A percentile compares a stretch with the other conserved stretches of the same genome.
Conservation (phyloP, 2,797 vertebrate genomes). For the Mycteria americana region DNA sequence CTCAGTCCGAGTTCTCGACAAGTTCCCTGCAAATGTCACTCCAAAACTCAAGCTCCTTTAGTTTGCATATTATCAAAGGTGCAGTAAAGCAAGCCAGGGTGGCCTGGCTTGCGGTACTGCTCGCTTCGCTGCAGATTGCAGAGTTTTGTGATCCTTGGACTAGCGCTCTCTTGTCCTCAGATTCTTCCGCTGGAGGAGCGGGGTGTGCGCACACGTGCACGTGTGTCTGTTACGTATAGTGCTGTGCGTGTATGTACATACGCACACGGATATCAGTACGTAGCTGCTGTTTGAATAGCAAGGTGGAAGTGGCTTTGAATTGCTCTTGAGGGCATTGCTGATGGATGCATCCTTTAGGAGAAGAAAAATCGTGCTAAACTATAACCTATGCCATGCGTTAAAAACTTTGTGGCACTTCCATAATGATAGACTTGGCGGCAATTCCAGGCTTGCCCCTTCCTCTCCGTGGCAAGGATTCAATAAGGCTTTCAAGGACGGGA, state of each 20-base stretch:
- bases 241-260: not conserved
- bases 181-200: not conserved
- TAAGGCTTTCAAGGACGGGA: not conserved
- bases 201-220: not conserved
- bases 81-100: not conserved
- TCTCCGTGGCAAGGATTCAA: not conserved
- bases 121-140: not conserved
- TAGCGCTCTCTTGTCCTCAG: not conserved
- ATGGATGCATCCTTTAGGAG: not conserved
- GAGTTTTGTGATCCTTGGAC: not conserved
- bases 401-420: not conserved
- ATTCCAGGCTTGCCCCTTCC: not conserved
- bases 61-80: fast-evolving
- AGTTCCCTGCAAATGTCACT: not conserved
- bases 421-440: not conserved
- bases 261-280: not conserved
- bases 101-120: not conserved
- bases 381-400: not conserved
- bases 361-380: not conserved
- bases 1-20: not conserved
- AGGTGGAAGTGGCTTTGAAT: constrained; percentile 25
- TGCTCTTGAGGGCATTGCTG: constrained; percentile 23
- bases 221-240: not conserved
- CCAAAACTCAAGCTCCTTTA: not conserved
- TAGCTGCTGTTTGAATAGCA: not conserved